A percentile compares a stretch with the other conserved stretches of the same genome.
Evolutionary conservation across 2,888 invertebrate genomes (phyloP).

Genomic region (Notodonta dromedarius): DNA sequence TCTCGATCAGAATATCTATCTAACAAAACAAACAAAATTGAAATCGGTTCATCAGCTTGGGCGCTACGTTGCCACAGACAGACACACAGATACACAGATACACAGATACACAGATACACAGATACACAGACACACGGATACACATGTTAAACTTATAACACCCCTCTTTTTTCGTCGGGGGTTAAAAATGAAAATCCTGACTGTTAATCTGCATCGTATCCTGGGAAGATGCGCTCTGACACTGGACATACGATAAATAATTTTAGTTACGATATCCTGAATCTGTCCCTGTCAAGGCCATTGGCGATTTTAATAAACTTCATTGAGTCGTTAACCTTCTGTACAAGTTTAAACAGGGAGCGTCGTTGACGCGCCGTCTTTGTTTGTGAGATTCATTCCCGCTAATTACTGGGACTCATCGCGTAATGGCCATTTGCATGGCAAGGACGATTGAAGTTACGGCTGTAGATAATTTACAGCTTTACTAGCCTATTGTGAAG

Average conservation of each 20-base stretch:
- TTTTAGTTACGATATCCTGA: conserved; percentile 1
- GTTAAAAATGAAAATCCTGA: too few species aligned
- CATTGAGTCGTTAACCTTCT: conserved; percentile 33
- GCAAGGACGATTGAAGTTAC: neutral
- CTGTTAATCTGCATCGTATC: too few species aligned
- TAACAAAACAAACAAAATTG: too few species aligned
- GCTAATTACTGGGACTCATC: conserved; percentile 21
- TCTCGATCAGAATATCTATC: too few species aligned
- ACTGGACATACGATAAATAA: neutral
- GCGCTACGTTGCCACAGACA: too few species aligned
- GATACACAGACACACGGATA: too few species aligned
- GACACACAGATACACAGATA: too few species aligned
- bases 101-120: too few species aligned
- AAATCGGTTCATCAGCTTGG: too few species aligned
- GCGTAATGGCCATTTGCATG: conserved; percentile 14
- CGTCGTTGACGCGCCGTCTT: conserved; percentile 12
- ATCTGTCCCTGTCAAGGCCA: conserved; percentile 20
- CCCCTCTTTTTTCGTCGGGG: too few species aligned
- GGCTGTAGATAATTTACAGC: neutral
- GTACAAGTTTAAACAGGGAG: conserved; percentile 30
- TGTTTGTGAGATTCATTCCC: conserved; percentile 11
- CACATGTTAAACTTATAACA: too few species aligned
- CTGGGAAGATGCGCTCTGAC: neutral
- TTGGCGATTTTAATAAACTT: conserved; percentile 28
- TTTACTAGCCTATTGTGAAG: neutral